Evolutionary conservation across 2,113 vertebrate species (phyloP).

Genomic region (Struthidea cinerea): DNA sequence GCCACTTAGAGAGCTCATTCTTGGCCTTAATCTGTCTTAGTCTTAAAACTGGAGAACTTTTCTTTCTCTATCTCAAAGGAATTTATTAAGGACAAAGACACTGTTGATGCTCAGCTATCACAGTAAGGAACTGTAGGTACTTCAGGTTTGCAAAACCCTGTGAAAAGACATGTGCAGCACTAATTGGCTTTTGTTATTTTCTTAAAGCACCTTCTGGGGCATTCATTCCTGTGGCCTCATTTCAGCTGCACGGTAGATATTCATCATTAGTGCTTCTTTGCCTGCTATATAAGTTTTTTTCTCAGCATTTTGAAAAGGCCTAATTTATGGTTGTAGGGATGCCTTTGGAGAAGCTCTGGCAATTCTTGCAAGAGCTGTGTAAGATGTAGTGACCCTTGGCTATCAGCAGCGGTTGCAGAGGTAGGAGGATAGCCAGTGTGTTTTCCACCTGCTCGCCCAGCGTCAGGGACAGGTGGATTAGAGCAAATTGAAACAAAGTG

Average conservation of each 20-base stretch:
- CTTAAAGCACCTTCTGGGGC: not conserved
- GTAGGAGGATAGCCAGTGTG: not conserved
- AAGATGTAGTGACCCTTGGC: not conserved
- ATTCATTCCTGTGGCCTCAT: not conserved
- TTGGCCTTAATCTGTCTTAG: not conserved
- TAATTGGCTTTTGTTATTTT: constrained; percentile 16
- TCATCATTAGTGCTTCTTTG: not conserved
- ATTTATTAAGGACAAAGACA: not conserved
- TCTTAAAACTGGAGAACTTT: not conserved
- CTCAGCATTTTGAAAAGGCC: not conserved
- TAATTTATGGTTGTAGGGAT: not conserved
- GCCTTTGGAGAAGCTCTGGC: not conserved
- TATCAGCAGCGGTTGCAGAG: not conserved
- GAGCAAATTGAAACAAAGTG: not conserved
- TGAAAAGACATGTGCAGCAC: not conserved
- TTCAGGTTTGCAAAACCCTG: not conserved
- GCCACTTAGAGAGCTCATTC: not conserved
- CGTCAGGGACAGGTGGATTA: not conserved
- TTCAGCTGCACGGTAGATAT: not conserved
- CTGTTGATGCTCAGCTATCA: not conserved
- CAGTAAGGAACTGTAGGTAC: not conserved
- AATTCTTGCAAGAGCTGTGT: not conserved
- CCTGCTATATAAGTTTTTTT: not conserved
- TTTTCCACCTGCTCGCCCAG: not conserved
- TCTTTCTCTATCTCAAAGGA: not conserved